Evolutionary conservation across 1,140 invertebrate genomes (phyloP).

Genomic region (Theocolax elegans): DNA sequence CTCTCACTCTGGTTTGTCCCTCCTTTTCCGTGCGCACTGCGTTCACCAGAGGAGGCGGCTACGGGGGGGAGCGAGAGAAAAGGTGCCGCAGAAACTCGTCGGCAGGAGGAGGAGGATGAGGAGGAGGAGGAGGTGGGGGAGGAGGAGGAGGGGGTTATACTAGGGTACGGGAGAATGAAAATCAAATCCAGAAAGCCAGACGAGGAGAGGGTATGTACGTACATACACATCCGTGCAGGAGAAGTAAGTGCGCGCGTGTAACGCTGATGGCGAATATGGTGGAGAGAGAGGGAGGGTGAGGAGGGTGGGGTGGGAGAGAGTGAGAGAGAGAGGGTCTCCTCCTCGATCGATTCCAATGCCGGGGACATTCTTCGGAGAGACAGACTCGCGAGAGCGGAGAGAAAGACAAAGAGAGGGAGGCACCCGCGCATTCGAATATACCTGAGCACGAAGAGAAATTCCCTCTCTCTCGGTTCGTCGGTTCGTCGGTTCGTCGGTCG

Average conservation of each 20-base stretch:
- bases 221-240: too few relatives aligned
- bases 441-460: slow-evolving; percentile 31
- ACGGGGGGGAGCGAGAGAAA: slow-evolving; percentile 4
- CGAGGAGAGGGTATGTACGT: slow-evolving; percentile 49
- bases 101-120: slow-evolving; percentile 25
- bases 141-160: not conserved
- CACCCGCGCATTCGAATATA: slow-evolving; percentile 4
- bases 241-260: slow-evolving; percentile 65
- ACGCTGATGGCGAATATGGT: slow-evolving; percentile 65
- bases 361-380: slow-evolving; percentile 62
- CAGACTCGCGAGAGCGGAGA: slow-evolving; percentile 34
- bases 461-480: slow-evolving; percentile 31
- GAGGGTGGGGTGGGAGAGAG: slow-evolving; percentile 56
- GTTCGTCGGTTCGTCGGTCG: too few relatives aligned
- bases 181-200: slow-evolving; percentile 33
- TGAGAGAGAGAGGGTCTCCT: slow-evolving; percentile 26
- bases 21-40: not conserved
- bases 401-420: slow-evolving; percentile 34
- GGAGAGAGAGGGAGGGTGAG: slow-evolving; percentile 46
- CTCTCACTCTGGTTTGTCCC: not conserved
- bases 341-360: slow-evolving; percentile 62
- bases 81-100: slow-evolving; percentile 4
- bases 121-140: slow-evolving; percentile 38
- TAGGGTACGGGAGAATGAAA: slow-evolving; percentile 21
- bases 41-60: not conserved